Percentiles rank a stretch among this genome's conserved stretches.
These are phyloP conservation scores for Erynnis tages DNA, from an alignment of 2,888 invertebrate species.

Conservation along the genomic window DNA sequence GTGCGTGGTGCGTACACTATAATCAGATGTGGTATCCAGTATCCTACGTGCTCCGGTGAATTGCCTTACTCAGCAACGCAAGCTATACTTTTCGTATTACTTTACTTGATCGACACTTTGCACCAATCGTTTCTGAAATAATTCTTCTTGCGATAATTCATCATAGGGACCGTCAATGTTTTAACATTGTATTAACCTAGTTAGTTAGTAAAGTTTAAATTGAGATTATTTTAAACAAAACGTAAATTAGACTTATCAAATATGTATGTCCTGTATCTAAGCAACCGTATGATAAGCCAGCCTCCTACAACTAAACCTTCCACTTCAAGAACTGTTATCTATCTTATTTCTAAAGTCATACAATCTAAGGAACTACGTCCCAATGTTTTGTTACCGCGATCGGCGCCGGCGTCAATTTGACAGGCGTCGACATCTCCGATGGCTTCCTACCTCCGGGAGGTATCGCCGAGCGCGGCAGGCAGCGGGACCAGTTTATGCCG, in stretches of 20 bases:
- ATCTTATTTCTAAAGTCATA: no score
- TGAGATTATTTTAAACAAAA: no score
- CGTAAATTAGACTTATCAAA: no score
- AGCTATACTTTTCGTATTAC: constrained; percentile 24
- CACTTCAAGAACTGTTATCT: no score
- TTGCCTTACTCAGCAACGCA: constrained; percentile 31
- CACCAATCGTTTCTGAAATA: not conserved
- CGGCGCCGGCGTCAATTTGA: constrained; percentile 21
- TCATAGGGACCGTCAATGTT: no score
- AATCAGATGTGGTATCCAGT: constrained; percentile 61
- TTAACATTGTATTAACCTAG: no score
- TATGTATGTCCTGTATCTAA: no score
- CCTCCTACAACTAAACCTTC: no score
- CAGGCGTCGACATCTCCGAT: constrained; percentile 30
- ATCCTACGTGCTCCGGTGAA: constrained; percentile 40
- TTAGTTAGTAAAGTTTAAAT: no score
- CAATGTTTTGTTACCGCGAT: not conserved
- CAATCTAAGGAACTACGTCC: no score
- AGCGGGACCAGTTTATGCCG: constrained; percentile 79
- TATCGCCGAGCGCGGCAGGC: constrained; percentile 48
- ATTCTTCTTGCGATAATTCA: no score
- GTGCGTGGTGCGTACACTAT: constrained; percentile 58
- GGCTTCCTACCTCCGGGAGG: constrained; percentile 58
- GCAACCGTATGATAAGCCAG: no score
- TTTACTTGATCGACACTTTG: constrained; percentile 6